A percentile compares a stretch with the other conserved stretches of the same genome.
phyloP scores from a whole-genome alignment of 2,797 vertebrate species.

The Leptoclinus maculatus region DNA sequence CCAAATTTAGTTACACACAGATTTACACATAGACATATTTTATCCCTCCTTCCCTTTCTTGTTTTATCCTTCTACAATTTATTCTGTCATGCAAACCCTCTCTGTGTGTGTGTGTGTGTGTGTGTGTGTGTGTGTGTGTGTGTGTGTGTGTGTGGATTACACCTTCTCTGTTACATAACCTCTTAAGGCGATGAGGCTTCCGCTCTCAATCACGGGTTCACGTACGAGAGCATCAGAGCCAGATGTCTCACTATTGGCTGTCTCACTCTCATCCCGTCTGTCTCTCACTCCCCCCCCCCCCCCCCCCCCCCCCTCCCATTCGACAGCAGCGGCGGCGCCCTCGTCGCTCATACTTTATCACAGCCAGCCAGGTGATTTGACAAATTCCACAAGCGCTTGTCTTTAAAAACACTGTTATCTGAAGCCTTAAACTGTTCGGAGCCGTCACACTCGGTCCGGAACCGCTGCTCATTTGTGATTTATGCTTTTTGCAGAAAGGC shows the following conservation, averaged over 20 bases:
- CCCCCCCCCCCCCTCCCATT: not conserved
- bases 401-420: not conserved
- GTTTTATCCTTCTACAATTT: no score
- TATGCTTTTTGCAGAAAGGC: not conserved
- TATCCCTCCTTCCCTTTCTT: no score
- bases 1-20: no score
- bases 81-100: not conserved
- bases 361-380: not conserved
- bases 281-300: not conserved
- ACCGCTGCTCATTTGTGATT: not conserved
- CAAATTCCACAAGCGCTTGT: slow-evolving; percentile 1
- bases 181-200: slow-evolving; percentile 19
- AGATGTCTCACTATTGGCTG: slow-evolving; percentile 9
- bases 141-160: no score
- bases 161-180: slow-evolving; percentile 14
- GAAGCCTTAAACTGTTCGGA: not conserved
- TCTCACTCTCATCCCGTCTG: not conserved
- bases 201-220: slow-evolving; percentile 18
- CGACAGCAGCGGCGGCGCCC: not conserved
- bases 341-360: not conserved
- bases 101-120: no score
- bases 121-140: no score
- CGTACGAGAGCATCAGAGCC: slow-evolving; percentile 10
- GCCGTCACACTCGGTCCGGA: not conserved
- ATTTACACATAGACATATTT: no score